Percentiles rank a stretch among this genome's conserved stretches.
phyloP scores from a whole-genome alignment of 2,888 invertebrate genomes.

The Ethmia dodecea region DNA sequence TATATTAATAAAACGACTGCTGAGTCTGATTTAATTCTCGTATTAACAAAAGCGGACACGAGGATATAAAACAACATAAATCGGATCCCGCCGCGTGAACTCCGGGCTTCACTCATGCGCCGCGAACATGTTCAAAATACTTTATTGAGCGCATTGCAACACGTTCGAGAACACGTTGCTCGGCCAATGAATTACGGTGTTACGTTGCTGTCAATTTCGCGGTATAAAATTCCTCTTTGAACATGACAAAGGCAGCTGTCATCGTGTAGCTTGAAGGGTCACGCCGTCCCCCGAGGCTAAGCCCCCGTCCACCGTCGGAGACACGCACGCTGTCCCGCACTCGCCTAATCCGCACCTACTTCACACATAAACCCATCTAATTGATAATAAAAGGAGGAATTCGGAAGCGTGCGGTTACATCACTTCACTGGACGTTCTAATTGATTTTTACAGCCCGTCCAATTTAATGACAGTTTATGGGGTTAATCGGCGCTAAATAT shows the following conservation, averaged over 20 bases:
- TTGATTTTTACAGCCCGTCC: slow-evolving; percentile 68
- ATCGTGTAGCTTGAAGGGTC: slow-evolving; percentile 63
- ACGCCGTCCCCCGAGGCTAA: slow-evolving; percentile 65
- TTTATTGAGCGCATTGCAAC: slow-evolving; percentile 60
- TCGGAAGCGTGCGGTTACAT: slow-evolving; percentile 69
- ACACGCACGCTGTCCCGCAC: slow-evolving; percentile 65
- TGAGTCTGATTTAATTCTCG: slow-evolving; percentile 60
- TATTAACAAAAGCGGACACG: slow-evolving; percentile 71
- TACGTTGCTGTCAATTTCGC: slow-evolving; percentile 66
- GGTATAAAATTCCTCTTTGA: slow-evolving; percentile 65
- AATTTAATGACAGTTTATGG: slow-evolving; percentile 60
- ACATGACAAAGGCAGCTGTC: slow-evolving; percentile 73
- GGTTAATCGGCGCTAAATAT: slow-evolving; percentile 58
- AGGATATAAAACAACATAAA: slow-evolving; percentile 64
- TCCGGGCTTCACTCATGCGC: slow-evolving; percentile 39
- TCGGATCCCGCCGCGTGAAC: slow-evolving; percentile 59
- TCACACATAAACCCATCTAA: slow-evolving; percentile 74
- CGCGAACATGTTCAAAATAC: slow-evolving; percentile 44
- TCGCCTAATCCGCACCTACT: slow-evolving; percentile 69
- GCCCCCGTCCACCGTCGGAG: slow-evolving; percentile 54
- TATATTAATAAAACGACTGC: slow-evolving; percentile 14
- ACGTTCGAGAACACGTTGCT: slow-evolving; percentile 47
- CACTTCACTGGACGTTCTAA: slow-evolving; percentile 54
- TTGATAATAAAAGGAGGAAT: slow-evolving; percentile 73
- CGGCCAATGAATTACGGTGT: slow-evolving; percentile 55